These are phyloP conservation scores for Vimba vimba DNA, from an alignment of 2,113 vertebrate species.

Conservation along the genomic window DNA sequence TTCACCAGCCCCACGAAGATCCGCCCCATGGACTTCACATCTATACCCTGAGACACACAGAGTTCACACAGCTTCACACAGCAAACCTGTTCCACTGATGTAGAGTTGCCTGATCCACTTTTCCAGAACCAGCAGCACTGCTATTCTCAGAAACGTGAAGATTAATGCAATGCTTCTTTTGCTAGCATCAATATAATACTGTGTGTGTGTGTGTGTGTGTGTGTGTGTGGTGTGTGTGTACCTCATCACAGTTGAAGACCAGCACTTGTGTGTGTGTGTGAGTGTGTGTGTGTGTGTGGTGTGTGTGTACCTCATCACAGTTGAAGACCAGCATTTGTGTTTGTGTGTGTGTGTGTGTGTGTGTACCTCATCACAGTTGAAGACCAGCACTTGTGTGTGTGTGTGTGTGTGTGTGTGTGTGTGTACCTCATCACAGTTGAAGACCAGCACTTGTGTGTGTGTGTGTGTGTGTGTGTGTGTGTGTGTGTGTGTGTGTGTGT, in stretches of 20 bases:
- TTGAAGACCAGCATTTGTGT: slow-evolving; percentile 93
- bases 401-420: too few species aligned
- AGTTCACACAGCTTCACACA: not conserved
- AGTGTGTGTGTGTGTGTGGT: slow-evolving; percentile 3
- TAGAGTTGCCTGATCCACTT: not conserved
- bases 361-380: too few species aligned
- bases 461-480: too few species aligned
- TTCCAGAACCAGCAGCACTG: too few species aligned
- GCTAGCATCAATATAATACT: not conserved
- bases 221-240: slow-evolving; percentile 64
- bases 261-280: slow-evolving; percentile 78
- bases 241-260: slow-evolving; percentile 99
- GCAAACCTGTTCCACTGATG: not conserved
- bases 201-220: too few species aligned
- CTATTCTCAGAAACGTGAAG: not conserved
- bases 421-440: too few species aligned
- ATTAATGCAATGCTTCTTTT: not conserved
- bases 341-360: slow-evolving; percentile 67
- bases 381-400: too few species aligned
- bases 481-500: not conserved
- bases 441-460: too few species aligned
- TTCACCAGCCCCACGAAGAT: slow-evolving; percentile 98
- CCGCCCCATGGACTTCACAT: slow-evolving; percentile 97
- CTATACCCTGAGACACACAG: slow-evolving; percentile 84
- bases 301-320: slow-evolving; percentile 89